Evolutionary conservation across 2,113 vertebrate species (phyloP).

Genomic region (Columba livia): DNA sequence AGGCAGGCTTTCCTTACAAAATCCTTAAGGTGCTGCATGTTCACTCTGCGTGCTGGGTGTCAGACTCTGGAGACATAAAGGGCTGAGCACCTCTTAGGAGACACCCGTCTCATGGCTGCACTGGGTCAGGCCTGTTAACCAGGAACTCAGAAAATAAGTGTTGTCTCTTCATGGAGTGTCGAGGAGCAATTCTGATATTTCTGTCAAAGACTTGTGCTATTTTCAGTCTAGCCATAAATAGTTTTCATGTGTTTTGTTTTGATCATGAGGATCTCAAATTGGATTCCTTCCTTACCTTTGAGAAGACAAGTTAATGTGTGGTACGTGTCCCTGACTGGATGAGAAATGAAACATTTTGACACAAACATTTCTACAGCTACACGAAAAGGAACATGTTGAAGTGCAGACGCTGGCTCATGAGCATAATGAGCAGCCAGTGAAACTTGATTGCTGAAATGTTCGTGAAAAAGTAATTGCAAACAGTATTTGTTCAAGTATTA

Average conservation of each 20-base stretch:
- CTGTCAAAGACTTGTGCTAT: not conserved
- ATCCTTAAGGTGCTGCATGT: too few species aligned
- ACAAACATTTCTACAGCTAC: conserved; percentile 28
- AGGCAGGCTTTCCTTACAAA: not conserved
- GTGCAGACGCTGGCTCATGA: not conserved
- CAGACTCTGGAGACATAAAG: not conserved
- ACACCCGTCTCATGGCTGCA: accelerated
- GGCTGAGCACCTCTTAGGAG: not conserved
- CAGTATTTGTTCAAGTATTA: conserved; percentile 10
- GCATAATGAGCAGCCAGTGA: not conserved
- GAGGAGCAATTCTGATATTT: not conserved
- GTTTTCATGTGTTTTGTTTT: not conserved
- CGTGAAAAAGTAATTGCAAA: conserved; percentile 18
- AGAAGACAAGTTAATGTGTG: conserved; percentile 10
- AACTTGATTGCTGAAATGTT: conserved; percentile 18
- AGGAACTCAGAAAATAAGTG: not conserved
- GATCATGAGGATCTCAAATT: not conserved
- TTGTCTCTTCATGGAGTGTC: not conserved
- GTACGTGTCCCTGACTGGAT: not conserved
- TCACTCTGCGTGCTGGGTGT: too few species aligned
- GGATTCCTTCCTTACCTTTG: conserved; percentile 33
- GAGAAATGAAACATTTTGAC: conserved; percentile 59
- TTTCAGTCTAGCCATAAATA: conserved; percentile 6
- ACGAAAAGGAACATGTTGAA: not conserved
- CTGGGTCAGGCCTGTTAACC: not conserved